These are phyloP conservation scores for Myrmecobius fasciatus DNA, from an alignment of 2,113 vertebrate species.

Conservation along the genomic window DNA sequence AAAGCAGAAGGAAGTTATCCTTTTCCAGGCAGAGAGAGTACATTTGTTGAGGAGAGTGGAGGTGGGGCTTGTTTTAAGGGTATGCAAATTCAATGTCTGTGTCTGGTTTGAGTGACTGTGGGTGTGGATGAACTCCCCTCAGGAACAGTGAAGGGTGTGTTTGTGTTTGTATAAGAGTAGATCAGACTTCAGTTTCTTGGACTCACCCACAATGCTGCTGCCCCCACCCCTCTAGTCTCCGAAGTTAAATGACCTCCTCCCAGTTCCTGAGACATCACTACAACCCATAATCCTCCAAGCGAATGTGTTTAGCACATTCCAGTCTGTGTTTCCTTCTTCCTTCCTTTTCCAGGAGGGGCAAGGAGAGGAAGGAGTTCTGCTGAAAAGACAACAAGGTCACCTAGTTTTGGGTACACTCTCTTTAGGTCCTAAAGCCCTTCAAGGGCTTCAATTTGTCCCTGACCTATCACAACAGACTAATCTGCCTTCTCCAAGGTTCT, in stretches of 20 bases:
- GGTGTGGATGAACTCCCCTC: background rate
- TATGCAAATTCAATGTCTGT: background rate
- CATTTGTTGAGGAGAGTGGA: background rate
- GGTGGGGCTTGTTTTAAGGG: background rate
- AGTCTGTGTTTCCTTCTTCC: constrained; percentile 33
- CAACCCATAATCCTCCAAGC: constrained; percentile 1
- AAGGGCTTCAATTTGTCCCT: background rate
- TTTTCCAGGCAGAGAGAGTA: background rate
- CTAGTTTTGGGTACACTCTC: background rate
- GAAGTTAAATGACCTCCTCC: background rate
- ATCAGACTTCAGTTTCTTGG: background rate
- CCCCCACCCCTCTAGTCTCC: background rate
- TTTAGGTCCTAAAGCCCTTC: background rate
- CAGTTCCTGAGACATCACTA: background rate
- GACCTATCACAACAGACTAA: background rate
- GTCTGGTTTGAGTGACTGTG: background rate
- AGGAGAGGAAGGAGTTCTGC: background rate
- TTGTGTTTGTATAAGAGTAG: background rate
- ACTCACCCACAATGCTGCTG: background rate
- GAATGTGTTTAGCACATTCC: constrained; percentile 2
- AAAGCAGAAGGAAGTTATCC: background rate
- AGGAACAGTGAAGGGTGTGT: background rate
- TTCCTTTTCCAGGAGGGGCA: background rate
- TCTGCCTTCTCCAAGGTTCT: background rate
- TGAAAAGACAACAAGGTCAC: background rate